Evolutionary conservation across 2,888 invertebrate species (phyloP), one percentile per base, ranked within the genome.

Genomic region (Conchocele bisecta): DNA sequence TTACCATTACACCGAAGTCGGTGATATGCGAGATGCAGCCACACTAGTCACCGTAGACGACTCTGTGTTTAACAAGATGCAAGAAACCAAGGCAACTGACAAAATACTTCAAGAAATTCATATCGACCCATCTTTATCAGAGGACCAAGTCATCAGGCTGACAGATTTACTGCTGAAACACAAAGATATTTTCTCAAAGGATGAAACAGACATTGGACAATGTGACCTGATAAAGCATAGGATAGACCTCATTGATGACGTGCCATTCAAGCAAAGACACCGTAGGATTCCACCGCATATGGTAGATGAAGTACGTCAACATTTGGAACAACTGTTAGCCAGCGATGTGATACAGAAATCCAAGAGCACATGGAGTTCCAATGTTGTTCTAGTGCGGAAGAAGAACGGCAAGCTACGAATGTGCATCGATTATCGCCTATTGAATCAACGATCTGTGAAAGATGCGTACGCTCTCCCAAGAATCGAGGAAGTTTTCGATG

Each of bases 211-310:
- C 26, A 56, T 65, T 15, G 56, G 64, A 22, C 24, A 57, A 20
- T 57, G 57, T 46, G 37, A 37, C 11, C 17, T 22, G 28, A 57
- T 65, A 1, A 65, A 48, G 50, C 64, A 65, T 20, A 13, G 48
- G 15, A 56, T 57, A 13, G 64, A 65, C 26, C 42, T 63, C 3
- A 3, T 53, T 13, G 28, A 44, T 4, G n/a, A 63, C 4, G 42
- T 26, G 5, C 57, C 64, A 17, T 57, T 57, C 20, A 57, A 65
- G 29, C 64, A 65, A 22, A 15, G 35, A 39, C 57, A 65, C 22
- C 35, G 56, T 48, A 13, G 64, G 22, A 56, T 65, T 29, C 64
- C 64, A n/a, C 46, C 48, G 31, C 9, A 7, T 3, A 56, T 56
- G 56, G 35, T 65, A 20, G 64, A 57, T 20, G 57, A 65, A 28